Base-by-base conservation (phyloP, 2,797 vertebrate genomes). In the Darevskia nairensis region DNA sequence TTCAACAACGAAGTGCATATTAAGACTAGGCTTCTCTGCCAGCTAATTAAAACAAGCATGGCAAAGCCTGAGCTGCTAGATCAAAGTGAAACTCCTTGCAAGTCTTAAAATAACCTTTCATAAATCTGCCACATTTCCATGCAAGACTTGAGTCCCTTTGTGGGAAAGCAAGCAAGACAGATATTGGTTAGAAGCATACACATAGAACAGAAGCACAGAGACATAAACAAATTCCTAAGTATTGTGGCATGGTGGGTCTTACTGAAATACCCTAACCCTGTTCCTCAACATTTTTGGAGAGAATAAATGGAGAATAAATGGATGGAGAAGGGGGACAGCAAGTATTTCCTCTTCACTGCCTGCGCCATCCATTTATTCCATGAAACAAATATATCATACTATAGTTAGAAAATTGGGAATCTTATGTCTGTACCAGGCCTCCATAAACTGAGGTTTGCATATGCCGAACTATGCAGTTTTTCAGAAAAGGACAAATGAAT, bases 401-500 rank as follows among this genome's bases (percentile, higher is more conserved):
- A 25, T 75, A 8, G 8, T 41, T 74, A 59, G 25, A 35, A 27
- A 27, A 23, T 59, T 59, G n/a, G 50, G 6, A 29, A 13, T 35
- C 6, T 61, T 44, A 17, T 59, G 78, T 19, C 25, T 72, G 41
- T 55, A 15, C 9, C 29, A 3, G 27, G 17, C 35, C 8, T 86
- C 61, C 27, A 39, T 89, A 77, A 68, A 64, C 77, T n/a, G 41
- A 78, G 55, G 29, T 44, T 29, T 72, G 29, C 71, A 78, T 23
- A 61, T 55, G 50, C 50, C 50, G 13, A 55, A 74, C 55, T 91
- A 92, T 61, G 41, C 19, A 50, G 68, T 85, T 90, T 83, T 88
- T 86, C 88, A 25, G 21, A 9, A 82, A 86, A 85, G 86, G 76
- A 80, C 71, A 86, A 86, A 89, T 82, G 83, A 50, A 84, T 41